phyloP scores from a whole-genome alignment of 2,888 invertebrate species.

The Caenorhabditis sp. region DNA sequence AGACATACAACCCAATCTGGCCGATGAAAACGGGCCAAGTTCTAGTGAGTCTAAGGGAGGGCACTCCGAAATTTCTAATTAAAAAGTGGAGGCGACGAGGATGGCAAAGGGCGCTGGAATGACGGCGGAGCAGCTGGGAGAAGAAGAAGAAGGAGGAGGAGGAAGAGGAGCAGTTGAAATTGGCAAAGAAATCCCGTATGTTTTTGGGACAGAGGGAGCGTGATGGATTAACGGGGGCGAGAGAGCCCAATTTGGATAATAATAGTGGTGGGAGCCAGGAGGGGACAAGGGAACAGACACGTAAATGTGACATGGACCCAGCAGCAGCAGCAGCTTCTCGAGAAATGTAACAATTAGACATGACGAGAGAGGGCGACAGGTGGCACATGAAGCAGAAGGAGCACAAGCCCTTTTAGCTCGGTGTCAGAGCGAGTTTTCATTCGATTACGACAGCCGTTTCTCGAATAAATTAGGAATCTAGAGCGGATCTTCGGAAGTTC shows the following conservation, averaged over 20 bases:
- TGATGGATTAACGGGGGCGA: slow-evolving; percentile 37
- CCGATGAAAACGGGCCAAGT: slow-evolving; percentile 27
- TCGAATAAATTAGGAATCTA: slow-evolving; percentile 28
- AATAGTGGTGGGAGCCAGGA: slow-evolving; percentile 37
- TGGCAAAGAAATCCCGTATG: slow-evolving; percentile 1
- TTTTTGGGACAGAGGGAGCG: slow-evolving; percentile 22
- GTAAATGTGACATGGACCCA: slow-evolving; percentile 46
- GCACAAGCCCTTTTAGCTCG: slow-evolving; percentile 21
- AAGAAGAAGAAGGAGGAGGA: too few relatives aligned
- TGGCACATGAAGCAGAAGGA: slow-evolving; percentile 7
- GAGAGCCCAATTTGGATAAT: slow-evolving; percentile 51
- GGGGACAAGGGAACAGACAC: slow-evolving; percentile 18
- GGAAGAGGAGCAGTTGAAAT: slow-evolving; percentile 2
- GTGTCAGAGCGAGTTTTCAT: background rate
- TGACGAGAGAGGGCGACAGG: slow-evolving; percentile 32
- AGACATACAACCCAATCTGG: slow-evolving; percentile 31
- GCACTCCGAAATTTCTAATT: slow-evolving; percentile 39
- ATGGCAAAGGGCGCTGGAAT: slow-evolving; percentile 14
- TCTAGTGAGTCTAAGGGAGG: too few relatives aligned
- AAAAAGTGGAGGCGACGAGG: slow-evolving; percentile 20
- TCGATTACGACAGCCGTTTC: slow-evolving; percentile 12
- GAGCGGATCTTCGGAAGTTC: slow-evolving; percentile 5
- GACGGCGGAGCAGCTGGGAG: background rate
- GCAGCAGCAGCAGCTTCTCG: slow-evolving; percentile 6
- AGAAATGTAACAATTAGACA: slow-evolving; percentile 55